phyloP scores from a whole-genome alignment of 2,888 invertebrate genomes.

The Unio pictorum region DNA sequence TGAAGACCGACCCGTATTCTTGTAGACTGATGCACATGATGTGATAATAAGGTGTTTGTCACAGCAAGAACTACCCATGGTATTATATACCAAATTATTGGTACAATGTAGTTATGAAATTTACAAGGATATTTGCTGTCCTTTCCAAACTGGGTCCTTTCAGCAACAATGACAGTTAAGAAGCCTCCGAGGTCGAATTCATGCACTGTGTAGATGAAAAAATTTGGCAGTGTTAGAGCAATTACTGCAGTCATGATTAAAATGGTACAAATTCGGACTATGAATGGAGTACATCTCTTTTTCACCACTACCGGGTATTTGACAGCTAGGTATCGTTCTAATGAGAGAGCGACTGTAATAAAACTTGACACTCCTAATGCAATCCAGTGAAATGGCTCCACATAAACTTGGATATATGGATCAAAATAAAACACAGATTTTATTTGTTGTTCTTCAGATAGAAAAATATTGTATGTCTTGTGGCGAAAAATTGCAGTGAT shows the following conservation, averaged over 20 bases:
- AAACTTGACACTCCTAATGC: constrained; percentile 44
- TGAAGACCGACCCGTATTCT: constrained; percentile 38
- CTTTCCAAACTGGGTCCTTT: constrained; percentile 26
- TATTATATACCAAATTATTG: constrained; percentile 45
- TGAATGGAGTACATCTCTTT: constrained; percentile 20
- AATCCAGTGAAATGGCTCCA: constrained; percentile 47
- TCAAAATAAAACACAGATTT: constrained; percentile 35
- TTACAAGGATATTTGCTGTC: constrained; percentile 34
- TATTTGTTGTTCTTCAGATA: constrained; percentile 29
- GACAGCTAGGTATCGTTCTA: constrained; percentile 45
- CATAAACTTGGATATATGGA: constrained; percentile 41
- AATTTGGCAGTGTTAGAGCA: constrained; percentile 35
- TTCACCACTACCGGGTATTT: constrained; percentile 37
- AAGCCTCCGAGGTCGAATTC: constrained; percentile 18
- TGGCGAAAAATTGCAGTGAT: constrained; percentile 50
- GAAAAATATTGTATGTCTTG: constrained; percentile 42
- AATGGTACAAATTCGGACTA: constrained; percentile 22
- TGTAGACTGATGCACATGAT: constrained; percentile 37
- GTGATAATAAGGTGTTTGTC: constrained; percentile 35
- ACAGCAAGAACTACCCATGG: constrained; percentile 37
- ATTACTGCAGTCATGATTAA: constrained; percentile 12
- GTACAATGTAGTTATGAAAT: constrained; percentile 41
- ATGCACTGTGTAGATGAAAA: constrained; percentile 28
- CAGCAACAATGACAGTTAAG: constrained; percentile 19
- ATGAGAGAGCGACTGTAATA: constrained; percentile 38